Evolutionary conservation across 2,113 vertebrate species (phyloP), one percentile per base, ranked within the genome.

Genomic region (Uropsilus gracilis): DNA sequence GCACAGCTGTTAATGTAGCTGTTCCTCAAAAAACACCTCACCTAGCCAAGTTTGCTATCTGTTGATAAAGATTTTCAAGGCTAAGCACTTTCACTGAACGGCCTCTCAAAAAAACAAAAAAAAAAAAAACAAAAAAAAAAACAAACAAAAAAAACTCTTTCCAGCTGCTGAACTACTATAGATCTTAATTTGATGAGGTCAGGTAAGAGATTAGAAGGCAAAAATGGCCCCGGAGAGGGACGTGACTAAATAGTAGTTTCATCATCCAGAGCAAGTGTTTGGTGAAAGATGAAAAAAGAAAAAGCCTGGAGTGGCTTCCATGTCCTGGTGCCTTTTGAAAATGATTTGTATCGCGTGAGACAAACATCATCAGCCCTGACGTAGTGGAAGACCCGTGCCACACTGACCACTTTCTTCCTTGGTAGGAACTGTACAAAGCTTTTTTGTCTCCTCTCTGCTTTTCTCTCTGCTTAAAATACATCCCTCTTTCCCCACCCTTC

Each of bases 31-130:
- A 90, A 73, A 16, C 83, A 55, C 22, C 32, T 12, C 48, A 34
- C 37, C 12, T 39, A 16, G 76, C 77, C 72, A 72, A 50, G 68
- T 89, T 53, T n/a, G 24, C 88, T 95, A 86, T 86, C 83, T 93
- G 61, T 55, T 83, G 91, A 86, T 94, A 94, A 76, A 86, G 44
- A 48, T 55, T 95, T 80, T 85, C 81, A 95, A 94, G 89, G 96
- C 61, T 75, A 81, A 86, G 34, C 61, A 61, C 77, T 76, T 80
- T 73, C 63, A 64, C 7, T 26, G 18, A 26, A 77, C 77, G 89
- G 17, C 32, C 5, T 12, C 42, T 53, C 50, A 53, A 53, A 53
- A 17, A 53, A 53, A 53, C 12, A 17, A 63, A 66, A 32, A n/a
- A 72, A 34, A 59, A 5, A n/a, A n/a, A n/a, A n/a, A n/a, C n/a